A percentile compares a stretch with the other conserved stretches of the same genome.
These are phyloP conservation scores for Pteruthius melanotis DNA, from an alignment of 2,113 vertebrate genomes.

Conservation along the genomic window DNA sequence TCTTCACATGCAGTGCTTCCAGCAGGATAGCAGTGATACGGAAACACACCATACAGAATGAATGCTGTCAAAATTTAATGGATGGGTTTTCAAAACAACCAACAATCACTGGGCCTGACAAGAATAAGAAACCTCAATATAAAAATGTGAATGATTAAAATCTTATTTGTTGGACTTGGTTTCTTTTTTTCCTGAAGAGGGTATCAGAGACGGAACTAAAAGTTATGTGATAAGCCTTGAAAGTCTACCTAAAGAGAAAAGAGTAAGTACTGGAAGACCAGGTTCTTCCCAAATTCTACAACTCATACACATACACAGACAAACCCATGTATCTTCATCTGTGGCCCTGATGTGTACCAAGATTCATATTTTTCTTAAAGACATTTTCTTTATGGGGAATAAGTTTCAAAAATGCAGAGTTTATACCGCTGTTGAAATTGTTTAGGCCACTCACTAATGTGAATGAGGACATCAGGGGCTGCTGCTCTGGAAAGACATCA, in stretches of 20 bases:
- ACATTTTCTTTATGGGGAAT: neutral
- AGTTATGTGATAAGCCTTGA: neutral
- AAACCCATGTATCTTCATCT: neutral
- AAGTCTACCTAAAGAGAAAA: neutral
- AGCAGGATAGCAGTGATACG: neutral
- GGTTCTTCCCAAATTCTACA: neutral
- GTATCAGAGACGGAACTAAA: neutral
- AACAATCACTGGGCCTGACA: neutral
- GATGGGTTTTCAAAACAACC: neutral
- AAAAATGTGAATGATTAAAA: neutral
- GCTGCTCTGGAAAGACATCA: neutral
- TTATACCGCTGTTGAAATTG: neutral
- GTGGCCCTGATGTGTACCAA: neutral
- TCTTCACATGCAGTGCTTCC: neutral
- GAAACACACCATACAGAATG: neutral
- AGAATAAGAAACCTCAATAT: neutral
- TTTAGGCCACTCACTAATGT: neutral
- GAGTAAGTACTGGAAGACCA: neutral
- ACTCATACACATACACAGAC: neutral
- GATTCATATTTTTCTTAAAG: neutral
- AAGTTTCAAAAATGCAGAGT: neutral
- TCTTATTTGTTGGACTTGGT: neutral
- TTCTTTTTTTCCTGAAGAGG: neutral
- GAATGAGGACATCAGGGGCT: neutral
- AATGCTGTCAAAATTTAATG: neutral